A percentile compares a stretch with the other conserved stretches of the same genome.
Evolutionary conservation across 1,140 invertebrate species (phyloP).

Genomic region (Reticulitermes speratus): DNA sequence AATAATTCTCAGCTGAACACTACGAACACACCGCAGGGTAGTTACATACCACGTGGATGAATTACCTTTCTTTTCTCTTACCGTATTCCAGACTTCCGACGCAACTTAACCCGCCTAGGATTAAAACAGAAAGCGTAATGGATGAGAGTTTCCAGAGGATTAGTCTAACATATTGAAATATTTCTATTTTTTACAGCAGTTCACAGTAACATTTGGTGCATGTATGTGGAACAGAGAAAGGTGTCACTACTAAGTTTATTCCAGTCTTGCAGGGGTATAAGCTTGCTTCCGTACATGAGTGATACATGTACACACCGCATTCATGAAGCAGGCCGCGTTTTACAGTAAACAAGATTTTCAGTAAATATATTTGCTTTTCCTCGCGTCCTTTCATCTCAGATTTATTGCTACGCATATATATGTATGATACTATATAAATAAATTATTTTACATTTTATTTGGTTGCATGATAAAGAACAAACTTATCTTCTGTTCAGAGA

Average conservation of each 20-base stretch:
- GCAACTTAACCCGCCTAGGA: neutral
- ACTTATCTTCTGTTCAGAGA: too few species aligned
- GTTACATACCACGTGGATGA: neutral
- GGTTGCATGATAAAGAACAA: too few species aligned
- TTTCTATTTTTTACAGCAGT: slow-evolving; percentile 2
- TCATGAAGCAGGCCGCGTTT: too few species aligned
- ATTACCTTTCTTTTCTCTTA: slow-evolving; percentile 16
- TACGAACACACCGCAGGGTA: neutral
- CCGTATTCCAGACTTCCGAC: neutral
- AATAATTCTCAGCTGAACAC: neutral
- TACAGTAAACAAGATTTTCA: too few species aligned
- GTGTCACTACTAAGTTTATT: neutral
- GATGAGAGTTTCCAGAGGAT: neutral
- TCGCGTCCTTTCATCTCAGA: too few species aligned
- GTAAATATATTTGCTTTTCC: too few species aligned
- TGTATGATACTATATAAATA: too few species aligned
- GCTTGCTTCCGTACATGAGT: neutral
- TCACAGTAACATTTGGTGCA: neutral
- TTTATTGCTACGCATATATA: too few species aligned
- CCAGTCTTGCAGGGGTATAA: neutral
- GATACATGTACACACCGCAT: neutral
- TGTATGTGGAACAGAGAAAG: neutral
- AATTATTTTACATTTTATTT: too few species aligned
- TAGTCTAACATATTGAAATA: slow-evolving; percentile 1
- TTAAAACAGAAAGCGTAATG: neutral